phyloP scores from a whole-genome alignment of 2,888 invertebrate species.

The Muschampia plurimacula region DNA sequence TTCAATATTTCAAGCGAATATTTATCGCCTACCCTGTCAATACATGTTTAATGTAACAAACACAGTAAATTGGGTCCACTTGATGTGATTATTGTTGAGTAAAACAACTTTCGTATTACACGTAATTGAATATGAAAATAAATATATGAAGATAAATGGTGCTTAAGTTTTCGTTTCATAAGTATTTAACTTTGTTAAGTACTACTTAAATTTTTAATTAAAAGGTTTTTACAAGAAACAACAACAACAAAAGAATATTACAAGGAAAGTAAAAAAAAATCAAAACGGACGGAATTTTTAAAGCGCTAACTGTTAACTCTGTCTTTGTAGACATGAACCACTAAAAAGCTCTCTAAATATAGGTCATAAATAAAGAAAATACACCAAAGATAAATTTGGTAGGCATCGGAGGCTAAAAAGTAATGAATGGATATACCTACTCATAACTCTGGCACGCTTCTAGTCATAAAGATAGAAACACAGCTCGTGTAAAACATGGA shows the following conservation, averaged over 20 bases:
- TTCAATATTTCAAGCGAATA: conserved; percentile 42
- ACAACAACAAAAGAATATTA: too few species aligned
- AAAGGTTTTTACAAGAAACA: not conserved
- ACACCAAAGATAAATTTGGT: not conserved
- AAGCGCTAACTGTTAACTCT: not conserved
- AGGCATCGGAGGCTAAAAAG: not conserved
- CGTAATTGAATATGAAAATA: not conserved
- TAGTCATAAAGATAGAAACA: conserved; percentile 30
- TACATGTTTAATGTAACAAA: conserved; percentile 52
- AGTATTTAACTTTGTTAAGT: not conserved
- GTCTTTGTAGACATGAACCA: not conserved
- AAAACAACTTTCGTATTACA: conserved; percentile 31
- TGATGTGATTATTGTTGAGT: conserved; percentile 41
- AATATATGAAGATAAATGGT: too few species aligned
- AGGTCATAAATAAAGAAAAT: not conserved
- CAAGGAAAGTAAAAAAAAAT: too few species aligned
- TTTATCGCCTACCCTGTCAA: conserved; percentile 36
- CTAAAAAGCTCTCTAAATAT: not conserved
- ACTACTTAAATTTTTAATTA: not conserved
- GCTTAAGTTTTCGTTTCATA: not conserved
- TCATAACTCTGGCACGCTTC: conserved; percentile 22
- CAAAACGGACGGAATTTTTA: not conserved
- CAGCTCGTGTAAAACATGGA: conserved; percentile 30
- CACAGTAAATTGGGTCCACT: conserved; percentile 53
- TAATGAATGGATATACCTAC: conserved; percentile 19